Conservation (phyloP, 1,140 invertebrate species). For the Latrodectus geometricus region DNA sequence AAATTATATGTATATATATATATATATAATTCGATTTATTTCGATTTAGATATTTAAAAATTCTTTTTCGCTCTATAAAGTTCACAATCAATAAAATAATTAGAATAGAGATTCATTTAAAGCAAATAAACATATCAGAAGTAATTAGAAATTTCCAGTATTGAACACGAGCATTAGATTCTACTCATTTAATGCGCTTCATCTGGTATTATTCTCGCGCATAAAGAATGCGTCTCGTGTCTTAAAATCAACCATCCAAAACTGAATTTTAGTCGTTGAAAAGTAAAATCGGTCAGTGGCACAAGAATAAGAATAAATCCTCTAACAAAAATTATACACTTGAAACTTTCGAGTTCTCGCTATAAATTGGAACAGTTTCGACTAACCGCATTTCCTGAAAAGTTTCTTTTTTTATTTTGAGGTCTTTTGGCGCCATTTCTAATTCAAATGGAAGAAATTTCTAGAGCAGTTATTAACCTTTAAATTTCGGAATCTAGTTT, state of each 20-base stretch:
- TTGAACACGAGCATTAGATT: no score
- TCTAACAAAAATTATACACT: background rate
- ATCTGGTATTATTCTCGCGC: no score
- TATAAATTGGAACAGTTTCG: background rate
- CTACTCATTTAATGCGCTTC: no score
- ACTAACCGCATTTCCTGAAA: background rate
- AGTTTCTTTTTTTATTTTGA: background rate
- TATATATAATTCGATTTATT: no score
- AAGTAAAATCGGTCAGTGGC: background rate
- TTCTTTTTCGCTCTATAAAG: no score
- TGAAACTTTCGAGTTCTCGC: background rate
- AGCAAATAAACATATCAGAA: no score
- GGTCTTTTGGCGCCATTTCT: background rate
- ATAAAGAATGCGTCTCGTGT: no score
- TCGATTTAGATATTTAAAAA: no score
- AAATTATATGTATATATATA: no score
- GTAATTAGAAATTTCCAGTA: no score
- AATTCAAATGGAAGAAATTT: slow-evolving; percentile 5
- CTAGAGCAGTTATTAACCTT: slow-evolving; percentile 56
- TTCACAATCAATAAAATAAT: no score
- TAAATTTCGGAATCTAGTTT: slow-evolving; percentile 33
- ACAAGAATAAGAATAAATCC: background rate
- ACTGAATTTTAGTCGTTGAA: background rate
- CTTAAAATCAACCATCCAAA: background rate
- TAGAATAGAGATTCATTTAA: no score